Conservation (phyloP, 1,140 invertebrate genomes). For the Oryzaephilus surinamensis region DNA sequence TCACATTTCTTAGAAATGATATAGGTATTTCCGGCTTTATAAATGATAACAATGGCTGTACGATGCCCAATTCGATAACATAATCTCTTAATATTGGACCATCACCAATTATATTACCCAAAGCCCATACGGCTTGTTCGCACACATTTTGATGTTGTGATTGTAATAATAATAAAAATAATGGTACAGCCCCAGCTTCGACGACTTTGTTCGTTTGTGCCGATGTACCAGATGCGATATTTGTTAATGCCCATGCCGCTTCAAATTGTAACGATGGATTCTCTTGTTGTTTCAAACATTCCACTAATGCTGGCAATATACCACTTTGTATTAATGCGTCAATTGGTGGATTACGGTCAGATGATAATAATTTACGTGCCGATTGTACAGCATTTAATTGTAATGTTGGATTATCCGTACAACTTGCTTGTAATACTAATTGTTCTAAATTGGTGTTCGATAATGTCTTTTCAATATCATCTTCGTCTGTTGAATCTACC, state of each 20-base stretch:
- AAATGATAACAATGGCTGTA: conserved; percentile 78
- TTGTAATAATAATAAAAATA: conserved; percentile 82
- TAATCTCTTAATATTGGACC: conserved; percentile 83
- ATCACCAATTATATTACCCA: conserved; percentile 90
- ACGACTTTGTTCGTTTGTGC: conserved; percentile 94
- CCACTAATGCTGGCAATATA: conserved; percentile 88
- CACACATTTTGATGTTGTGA: conserved; percentile 96
- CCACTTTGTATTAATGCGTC: conserved; percentile 88
- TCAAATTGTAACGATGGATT: conserved; percentile 95
- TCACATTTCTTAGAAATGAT: conserved; percentile 89
- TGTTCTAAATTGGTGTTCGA: conserved; percentile 54
- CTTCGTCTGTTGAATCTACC: conserved; percentile 70
- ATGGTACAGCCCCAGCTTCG: conserved; percentile 84
- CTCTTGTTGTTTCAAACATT: conserved; percentile 76
- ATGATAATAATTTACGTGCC: conserved; percentile 88
- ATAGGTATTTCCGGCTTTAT: conserved; percentile 90
- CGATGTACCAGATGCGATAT: conserved; percentile 96
- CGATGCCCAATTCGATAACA: conserved; percentile 83
- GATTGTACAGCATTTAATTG: conserved; percentile 77
- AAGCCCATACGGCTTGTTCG: conserved; percentile 97
- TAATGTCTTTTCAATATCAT: conserved; percentile 59
- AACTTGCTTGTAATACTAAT: conserved; percentile 63
- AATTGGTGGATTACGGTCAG: conserved; percentile 97
- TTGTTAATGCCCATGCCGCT: conserved; percentile 97
- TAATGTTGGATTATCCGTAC: conserved; percentile 53